These are phyloP conservation scores for Cygnus buccinator DNA, from an alignment of 2,113 vertebrate species.

Conservation along the genomic window DNA sequence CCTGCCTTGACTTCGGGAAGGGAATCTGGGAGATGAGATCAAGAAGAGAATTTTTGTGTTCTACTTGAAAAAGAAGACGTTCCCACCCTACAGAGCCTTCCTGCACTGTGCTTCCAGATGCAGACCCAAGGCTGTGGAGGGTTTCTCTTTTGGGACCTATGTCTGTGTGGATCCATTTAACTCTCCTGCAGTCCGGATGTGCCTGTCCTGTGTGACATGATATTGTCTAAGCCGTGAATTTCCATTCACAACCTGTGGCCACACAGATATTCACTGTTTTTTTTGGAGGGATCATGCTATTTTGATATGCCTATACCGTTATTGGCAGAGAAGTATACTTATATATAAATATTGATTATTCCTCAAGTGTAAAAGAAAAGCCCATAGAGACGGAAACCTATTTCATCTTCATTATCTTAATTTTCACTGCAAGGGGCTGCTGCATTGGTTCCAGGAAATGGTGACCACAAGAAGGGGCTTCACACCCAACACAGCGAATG, in stretches of 20 bases:
- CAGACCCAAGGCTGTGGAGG: neutral
- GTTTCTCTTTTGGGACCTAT: neutral
- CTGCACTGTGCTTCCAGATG: neutral
- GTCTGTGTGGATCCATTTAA: neutral
- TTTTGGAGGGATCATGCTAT: neutral
- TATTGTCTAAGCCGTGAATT: neutral
- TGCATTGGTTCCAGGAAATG: neutral
- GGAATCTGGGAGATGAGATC: neutral
- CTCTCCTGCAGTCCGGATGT: neutral
- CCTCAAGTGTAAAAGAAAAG: neutral
- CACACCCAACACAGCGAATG: neutral
- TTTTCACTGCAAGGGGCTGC: neutral
- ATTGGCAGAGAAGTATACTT: neutral
- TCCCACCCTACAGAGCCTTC: neutral
- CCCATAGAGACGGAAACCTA: neutral
- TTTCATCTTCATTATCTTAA: neutral
- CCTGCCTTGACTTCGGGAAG: conserved; percentile 12
- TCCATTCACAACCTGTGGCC: neutral
- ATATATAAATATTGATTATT: neutral
- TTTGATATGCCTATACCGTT: neutral
- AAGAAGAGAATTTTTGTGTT: conserved; percentile 4
- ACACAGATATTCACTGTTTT: neutral
- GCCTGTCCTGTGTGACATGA: neutral
- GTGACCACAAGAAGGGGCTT: neutral
- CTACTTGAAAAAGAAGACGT: neutral